Evolutionary conservation across 1,140 invertebrate genomes (phyloP), one percentile per base, ranked within the genome.

Genomic region (Anagrus nilaparvatae): DNA sequence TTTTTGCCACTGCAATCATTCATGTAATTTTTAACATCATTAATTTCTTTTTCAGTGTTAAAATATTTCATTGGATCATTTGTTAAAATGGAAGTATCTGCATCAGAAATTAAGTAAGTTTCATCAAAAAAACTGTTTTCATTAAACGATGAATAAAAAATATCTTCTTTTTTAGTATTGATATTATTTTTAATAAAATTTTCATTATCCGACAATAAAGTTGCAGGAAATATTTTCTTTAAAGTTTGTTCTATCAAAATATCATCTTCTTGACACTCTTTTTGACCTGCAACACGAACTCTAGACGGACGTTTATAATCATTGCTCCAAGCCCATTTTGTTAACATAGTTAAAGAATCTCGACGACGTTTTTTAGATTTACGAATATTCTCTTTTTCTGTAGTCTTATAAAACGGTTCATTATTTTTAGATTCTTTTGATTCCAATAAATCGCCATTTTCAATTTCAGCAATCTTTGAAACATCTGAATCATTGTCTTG

Each of bases 321-420:
- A 28, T 53, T 54, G 41, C 80, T 80, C 76, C 80, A 82, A 17
- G 78, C 77, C 75, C 80, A 80, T 48, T 79, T 76, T 47, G 84
- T 75, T 8, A 83, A 59, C 43, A 80, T 74, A 20, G 72, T 77
- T 2, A 82, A 55, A 12, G 77, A 76, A 58, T 79, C 82, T 61
- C 79, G 70, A 21, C 81, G 65, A 46, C 79, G 71, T 13, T 72
- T 75, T 24, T 73, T 71, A 6, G 69, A 53, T 54, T 75, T 78
- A 44, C 72, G 74, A 19, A 55, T 61, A 33, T 67, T 62, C 2
- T 64, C 65, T 50, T 72, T 76, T 9, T 45, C 50, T 4, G 65
- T 58, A 5, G 25, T 34, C 42, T 65, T 63, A 23, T 63, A 61
- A 49, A 65, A 64, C 4, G 48, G 46, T 34, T 63, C 56, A 28